phyloP scores from a whole-genome alignment of 1,140 invertebrate species.

The Saxidomus purpurata region DNA sequence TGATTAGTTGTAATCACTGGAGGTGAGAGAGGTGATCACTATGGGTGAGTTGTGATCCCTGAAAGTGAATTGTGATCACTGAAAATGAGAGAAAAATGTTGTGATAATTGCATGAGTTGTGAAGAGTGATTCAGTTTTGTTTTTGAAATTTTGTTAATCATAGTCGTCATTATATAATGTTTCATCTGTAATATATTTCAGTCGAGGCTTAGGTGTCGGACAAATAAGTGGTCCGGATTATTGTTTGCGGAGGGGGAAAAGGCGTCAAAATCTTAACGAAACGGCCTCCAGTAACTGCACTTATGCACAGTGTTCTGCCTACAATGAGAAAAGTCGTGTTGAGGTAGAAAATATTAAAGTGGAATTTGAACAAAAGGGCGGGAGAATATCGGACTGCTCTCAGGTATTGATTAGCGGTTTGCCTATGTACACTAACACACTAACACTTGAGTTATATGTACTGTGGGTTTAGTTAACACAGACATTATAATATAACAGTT shows the following conservation, averaged over 20 bases:
- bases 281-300: constrained; percentile 69
- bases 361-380: constrained; percentile 71
- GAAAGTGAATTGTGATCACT: too few relatives aligned
- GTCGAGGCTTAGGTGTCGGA: constrained; percentile 79
- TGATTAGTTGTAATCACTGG: too few relatives aligned
- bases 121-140: too few relatives aligned
- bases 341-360: constrained; percentile 76
- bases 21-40: too few relatives aligned
- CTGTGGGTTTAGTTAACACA: not conserved
- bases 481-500: not conserved
- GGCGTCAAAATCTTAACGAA: constrained; percentile 66
- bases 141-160: too few relatives aligned
- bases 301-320: constrained; percentile 48
- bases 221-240: constrained; percentile 83
- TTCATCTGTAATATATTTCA: too few relatives aligned
- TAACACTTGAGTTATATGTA: constrained; percentile 11
- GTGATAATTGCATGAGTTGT: too few relatives aligned
- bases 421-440: not conserved
- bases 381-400: constrained; percentile 68
- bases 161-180: too few relatives aligned
- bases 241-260: constrained; percentile 76
- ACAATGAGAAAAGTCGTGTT: constrained; percentile 59
- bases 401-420: constrained; percentile 64
- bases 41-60: too few relatives aligned
- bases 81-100: too few relatives aligned